A percentile compares a stretch with the other conserved stretches of the same genome.
phyloP scores from a whole-genome alignment of 2,888 invertebrate genomes.

The Cryptocheilus praepositus region DNA sequence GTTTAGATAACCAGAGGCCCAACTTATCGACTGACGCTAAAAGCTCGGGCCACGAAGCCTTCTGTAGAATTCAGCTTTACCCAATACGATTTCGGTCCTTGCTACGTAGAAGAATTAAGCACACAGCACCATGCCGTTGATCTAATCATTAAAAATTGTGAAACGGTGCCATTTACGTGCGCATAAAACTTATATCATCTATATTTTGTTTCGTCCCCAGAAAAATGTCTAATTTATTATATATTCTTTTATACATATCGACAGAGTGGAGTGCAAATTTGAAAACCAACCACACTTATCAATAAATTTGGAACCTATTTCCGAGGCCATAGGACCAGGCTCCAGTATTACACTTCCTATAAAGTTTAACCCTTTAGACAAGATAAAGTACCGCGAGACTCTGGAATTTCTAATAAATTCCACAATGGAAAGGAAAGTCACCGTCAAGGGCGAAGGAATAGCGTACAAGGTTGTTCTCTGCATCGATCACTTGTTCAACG shows the following conservation, averaged over 20 bases:
- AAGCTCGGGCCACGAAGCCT: constrained; percentile 78
- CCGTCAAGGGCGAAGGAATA: constrained; percentile 78
- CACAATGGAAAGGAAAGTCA: constrained; percentile 75
- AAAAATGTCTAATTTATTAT: neutral
- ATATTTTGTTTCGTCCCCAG: neutral
- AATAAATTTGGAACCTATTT: constrained; percentile 72
- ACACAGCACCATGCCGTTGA: constrained; percentile 74
- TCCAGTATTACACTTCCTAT: constrained; percentile 76
- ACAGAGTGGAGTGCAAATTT: constrained; percentile 75
- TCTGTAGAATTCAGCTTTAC: constrained; percentile 80
- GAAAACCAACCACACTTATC: constrained; percentile 76
- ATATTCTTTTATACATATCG: neutral
- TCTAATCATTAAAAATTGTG: constrained; percentile 72
- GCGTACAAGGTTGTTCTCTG: constrained; percentile 53
- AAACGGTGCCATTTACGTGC: constrained; percentile 60
- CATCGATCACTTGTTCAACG: neutral
- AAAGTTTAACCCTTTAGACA: constrained; percentile 78
- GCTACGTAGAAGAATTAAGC: constrained; percentile 78
- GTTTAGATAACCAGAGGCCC: constrained; percentile 82
- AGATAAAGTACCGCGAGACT: constrained; percentile 76
- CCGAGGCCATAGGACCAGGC: constrained; percentile 74
- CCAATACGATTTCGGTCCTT: constrained; percentile 81
- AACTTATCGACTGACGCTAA: constrained; percentile 78
- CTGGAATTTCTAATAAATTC: constrained; percentile 78
- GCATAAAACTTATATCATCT: constrained; percentile 9